Base-by-base conservation (phyloP, 2,888 invertebrate genomes). In the Calephelis perditalis region DNA sequence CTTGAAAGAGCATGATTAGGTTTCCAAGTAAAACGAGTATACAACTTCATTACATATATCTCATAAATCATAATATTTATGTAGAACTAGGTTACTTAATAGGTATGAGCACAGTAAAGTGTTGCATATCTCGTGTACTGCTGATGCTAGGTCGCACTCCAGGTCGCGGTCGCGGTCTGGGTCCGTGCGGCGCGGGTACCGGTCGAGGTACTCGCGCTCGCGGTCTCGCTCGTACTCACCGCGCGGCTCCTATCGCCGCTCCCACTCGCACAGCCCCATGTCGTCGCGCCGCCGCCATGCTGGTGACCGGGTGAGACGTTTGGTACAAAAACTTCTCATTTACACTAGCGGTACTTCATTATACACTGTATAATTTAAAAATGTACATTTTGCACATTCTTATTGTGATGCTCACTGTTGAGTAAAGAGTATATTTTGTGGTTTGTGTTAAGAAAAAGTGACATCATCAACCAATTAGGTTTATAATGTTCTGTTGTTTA, bases 231-330 rank as follows among this genome's bases (percentile, higher is more conserved):
- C 94, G 54, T 93, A 93, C 78, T 93, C 93, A 36, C 92, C 92
- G 11, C 83, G 88, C 62, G 88, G 93, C 65, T 92, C 92, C 59
- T 92, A 93, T 71, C 91, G 92, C 69, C 92, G 93, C 73, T 91
- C 93, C 56, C 93, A 93, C 83, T 94, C 95, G 64, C 93, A 94
- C 76, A 96, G 96, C 77, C 96, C 96, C 36, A 95, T 96, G 95
- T 96, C 96, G 45, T 94, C 94, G 68, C 92, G 96, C 65, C 92
- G 95, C 70, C 91, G 96, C 55, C 96, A 96, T 81, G 88, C 92
- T 65, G 95, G 96, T 67, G 96, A 95, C 77, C 91, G 96, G 83
- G 93, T 93, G 86, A 90, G 71, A 57, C 65, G 64, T 62, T 65
- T 68, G 68, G 68, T 68, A 68, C 62, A 67, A 58, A 67, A 56